Conservation (phyloP, 1,140 invertebrate genomes). For the Babylonia areolata region DNA sequence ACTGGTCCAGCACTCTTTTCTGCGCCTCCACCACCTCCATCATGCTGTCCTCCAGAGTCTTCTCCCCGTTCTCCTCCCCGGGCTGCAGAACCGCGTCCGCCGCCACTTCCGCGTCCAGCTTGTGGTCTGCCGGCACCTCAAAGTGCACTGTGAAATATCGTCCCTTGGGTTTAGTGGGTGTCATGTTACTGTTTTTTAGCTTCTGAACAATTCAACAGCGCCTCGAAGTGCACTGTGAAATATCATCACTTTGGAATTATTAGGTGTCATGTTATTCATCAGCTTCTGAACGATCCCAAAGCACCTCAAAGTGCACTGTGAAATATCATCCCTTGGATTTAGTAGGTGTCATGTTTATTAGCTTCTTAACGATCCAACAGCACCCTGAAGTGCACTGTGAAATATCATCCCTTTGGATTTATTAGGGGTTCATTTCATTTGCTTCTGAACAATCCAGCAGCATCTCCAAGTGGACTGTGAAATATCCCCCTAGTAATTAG, state of each 20-base stretch:
- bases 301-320: slow-evolving; percentile 70
- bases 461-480: slow-evolving; percentile 69
- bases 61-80: slow-evolving; percentile 48
- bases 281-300: too few relatives aligned
- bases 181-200: too few relatives aligned
- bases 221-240: too few relatives aligned
- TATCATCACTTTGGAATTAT: too few relatives aligned
- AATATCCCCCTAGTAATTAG: not conserved
- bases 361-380: too few relatives aligned
- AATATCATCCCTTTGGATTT: too few relatives aligned
- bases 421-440: too few relatives aligned
- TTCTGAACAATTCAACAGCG: too few relatives aligned
- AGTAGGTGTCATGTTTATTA: not conserved
- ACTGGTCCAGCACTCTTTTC: slow-evolving; percentile 73
- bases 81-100: slow-evolving; percentile 44
- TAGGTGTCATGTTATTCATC: too few relatives aligned
- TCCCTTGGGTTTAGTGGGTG: not conserved
- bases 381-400: too few relatives aligned
- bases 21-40: slow-evolving; percentile 68
- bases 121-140: slow-evolving; percentile 56
- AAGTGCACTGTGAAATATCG: slow-evolving; percentile 63
- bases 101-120: slow-evolving; percentile 47
- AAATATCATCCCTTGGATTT: not conserved
- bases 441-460: too few relatives aligned
- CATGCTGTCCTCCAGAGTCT: slow-evolving; percentile 63